These are phyloP conservation scores for Setipinna tenuifilis DNA, from an alignment of 2,797 vertebrate species.

Conservation along the genomic window DNA sequence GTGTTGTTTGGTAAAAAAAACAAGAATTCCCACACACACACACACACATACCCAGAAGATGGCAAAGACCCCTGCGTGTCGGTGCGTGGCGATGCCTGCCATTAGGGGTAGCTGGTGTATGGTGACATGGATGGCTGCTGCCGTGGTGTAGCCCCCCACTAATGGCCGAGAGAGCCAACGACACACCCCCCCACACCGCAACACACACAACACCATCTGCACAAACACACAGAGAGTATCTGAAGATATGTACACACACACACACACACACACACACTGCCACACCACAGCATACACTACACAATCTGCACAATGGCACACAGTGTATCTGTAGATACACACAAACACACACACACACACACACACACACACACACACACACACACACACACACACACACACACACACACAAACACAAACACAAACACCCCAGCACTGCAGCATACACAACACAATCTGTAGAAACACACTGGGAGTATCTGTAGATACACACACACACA, in stretches of 20 bases:
- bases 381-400: not conserved
- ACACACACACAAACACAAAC: not conserved
- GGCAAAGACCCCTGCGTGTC: slow-evolving; percentile 79
- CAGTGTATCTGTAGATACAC: slow-evolving; percentile 16
- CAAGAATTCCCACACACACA: not conserved
- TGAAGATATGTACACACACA: slow-evolving; percentile 20
- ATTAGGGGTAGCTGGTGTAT: slow-evolving; percentile 84
- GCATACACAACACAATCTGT: not conserved
- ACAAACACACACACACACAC: not conserved
- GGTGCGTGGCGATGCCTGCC: slow-evolving; percentile 77
- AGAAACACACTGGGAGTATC: not conserved
- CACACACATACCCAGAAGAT: slow-evolving; percentile 74
- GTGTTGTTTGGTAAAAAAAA: not conserved
- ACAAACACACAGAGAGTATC: slow-evolving; percentile 23
- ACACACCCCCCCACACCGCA: slow-evolving; percentile 84
- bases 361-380: not conserved
- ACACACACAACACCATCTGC: slow-evolving; percentile 81
- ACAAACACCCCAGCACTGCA: not conserved
- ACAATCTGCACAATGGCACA: slow-evolving; percentile 69
- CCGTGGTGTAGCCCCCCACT: slow-evolving; percentile 85
- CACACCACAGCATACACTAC: slow-evolving; percentile 76
- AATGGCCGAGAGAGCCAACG: slow-evolving; percentile 84
- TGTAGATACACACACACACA: not conserved
- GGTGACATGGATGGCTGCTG: slow-evolving; percentile 81
- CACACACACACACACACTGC: slow-evolving; percentile 49